Percentiles rank a stretch among this genome's conserved stretches.
Conservation (phyloP, 1,140 invertebrate species). For the Ceratina calcarata region DNA sequence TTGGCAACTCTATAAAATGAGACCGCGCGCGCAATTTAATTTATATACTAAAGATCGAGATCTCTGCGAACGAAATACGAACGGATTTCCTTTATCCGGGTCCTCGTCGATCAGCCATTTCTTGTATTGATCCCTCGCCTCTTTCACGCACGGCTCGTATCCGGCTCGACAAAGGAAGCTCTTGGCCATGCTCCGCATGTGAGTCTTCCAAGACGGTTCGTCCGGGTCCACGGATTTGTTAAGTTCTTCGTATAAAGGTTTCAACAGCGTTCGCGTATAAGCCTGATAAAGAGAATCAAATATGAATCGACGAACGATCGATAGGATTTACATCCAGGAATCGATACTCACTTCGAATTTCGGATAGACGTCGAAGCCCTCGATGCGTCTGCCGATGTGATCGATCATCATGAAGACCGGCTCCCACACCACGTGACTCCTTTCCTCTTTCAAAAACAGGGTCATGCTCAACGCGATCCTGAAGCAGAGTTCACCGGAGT, state of each 20-base stretch:
- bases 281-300: slow-evolving; percentile 75
- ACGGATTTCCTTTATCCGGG: slow-evolving; percentile 88
- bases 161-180: slow-evolving; percentile 87
- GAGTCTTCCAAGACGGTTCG: slow-evolving; percentile 83
- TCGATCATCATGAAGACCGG: slow-evolving; percentile 90
- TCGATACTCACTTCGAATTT: slow-evolving; percentile 84
- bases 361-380: slow-evolving; percentile 82
- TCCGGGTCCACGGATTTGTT: slow-evolving; percentile 78
- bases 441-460: slow-evolving; percentile 85
- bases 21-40: neutral
- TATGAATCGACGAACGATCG: too few relatives aligned
- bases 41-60: too few relatives aligned
- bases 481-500: slow-evolving; percentile 87
- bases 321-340: neutral
- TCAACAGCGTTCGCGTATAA: slow-evolving; percentile 83
- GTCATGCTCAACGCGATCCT: slow-evolving; percentile 88
- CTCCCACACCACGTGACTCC: slow-evolving; percentile 88
- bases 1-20: slow-evolving; percentile 83
- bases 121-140: slow-evolving; percentile 84
- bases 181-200: slow-evolving; percentile 83
- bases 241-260: slow-evolving; percentile 85
- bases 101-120: slow-evolving; percentile 85
- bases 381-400: slow-evolving; percentile 86
- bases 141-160: slow-evolving; percentile 86
- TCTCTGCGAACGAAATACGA: slow-evolving; percentile 69